A percentile compares a stretch with the other conserved stretches of the same genome.
Evolutionary conservation across 2,797 vertebrate genomes (phyloP).

Genomic region (Liparis tanakae): DNA sequence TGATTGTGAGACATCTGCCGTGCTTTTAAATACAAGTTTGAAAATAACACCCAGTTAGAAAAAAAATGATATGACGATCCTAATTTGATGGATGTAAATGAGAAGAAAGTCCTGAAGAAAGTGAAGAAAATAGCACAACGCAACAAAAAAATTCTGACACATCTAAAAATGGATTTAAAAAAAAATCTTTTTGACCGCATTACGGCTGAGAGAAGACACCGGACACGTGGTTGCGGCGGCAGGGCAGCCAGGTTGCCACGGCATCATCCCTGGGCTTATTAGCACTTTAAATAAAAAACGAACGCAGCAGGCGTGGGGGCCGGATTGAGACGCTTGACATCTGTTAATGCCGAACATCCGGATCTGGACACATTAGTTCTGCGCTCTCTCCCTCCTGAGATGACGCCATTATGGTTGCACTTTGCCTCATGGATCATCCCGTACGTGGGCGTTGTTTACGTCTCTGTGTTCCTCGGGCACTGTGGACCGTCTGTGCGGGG

Average conservation of each 20-base stretch:
- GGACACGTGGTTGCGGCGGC: background rate
- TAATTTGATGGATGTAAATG: background rate
- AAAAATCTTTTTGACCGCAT: no score
- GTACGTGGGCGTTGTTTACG: slow-evolving; percentile 58
- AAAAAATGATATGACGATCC: background rate
- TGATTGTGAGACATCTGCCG: background rate
- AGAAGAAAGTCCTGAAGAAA: background rate
- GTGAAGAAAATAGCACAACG: background rate
- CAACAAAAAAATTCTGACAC: background rate
- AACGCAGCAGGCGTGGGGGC: slow-evolving; percentile 9
- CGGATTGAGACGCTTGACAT: slow-evolving; percentile 25
- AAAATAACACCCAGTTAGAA: background rate
- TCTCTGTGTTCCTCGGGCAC: slow-evolving; percentile 37
- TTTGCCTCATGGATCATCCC: slow-evolving; percentile 50
- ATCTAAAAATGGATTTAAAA: no score
- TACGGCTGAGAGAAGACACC: background rate
- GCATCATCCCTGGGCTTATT: slow-evolving; percentile 39
- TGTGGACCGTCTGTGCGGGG: slow-evolving; percentile 33
- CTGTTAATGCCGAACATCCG: slow-evolving; percentile 12
- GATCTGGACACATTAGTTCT: slow-evolving; percentile 11
- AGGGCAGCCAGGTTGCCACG: slow-evolving; percentile 21
- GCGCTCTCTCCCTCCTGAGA: slow-evolving; percentile 19
- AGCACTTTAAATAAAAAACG: slow-evolving; percentile 16
- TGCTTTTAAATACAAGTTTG: background rate
- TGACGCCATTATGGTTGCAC: slow-evolving; percentile 22